Evolutionary conservation across 2,888 invertebrate species (phyloP), one percentile per base, ranked within the genome.

Genomic region (Macropis europaea): DNA sequence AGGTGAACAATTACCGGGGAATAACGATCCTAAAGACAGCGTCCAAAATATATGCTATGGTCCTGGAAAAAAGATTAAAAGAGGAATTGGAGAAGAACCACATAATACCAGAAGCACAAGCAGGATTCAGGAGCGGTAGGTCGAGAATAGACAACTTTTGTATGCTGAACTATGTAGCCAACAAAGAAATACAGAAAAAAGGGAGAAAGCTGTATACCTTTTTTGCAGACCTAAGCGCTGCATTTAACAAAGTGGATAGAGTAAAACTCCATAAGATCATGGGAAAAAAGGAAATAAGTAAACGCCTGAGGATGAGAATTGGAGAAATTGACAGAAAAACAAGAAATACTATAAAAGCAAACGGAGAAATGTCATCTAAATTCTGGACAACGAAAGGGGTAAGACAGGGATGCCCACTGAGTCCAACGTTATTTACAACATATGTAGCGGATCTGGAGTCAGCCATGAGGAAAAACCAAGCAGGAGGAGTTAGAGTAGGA

Each of bases 21-120:
- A 28, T 45, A 6, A 45, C 13, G 6, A 13, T 45, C 13, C 26
- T 28, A 5, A 28, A 45, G 11, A 45, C 45, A 6, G 45, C 45
- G n/a, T 45, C 24, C 26, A 45, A 45, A 13, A 45, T 45, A n/a
- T 13, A 45, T 13, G 45, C 45, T n/a, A n/a, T n/a, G n/a, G n/a
- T n/a, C n/a, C n/a, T n/a, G n/a, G n/a, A n/a, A 22, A 43, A 24
- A 24, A 43, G 22, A 24, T 43, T 43, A 43, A 24, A 24, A 43
- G 3, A 43, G 42, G 22, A n/a, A 24, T 7, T 26, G 24, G 24
- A 26, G 17, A 11, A n/a, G n/a, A 43, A 43, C 5, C 42, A 43
- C 2, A 9, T 43, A 26, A 43, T 26, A 11, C 26, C 43, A 6
- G n/a, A 43, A 26, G 9, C 43, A 7, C 19, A n/a, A 43, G 26